Conservation (phyloP, 2,113 vertebrate species). For the Aspiorhynchus laticeps region DNA sequence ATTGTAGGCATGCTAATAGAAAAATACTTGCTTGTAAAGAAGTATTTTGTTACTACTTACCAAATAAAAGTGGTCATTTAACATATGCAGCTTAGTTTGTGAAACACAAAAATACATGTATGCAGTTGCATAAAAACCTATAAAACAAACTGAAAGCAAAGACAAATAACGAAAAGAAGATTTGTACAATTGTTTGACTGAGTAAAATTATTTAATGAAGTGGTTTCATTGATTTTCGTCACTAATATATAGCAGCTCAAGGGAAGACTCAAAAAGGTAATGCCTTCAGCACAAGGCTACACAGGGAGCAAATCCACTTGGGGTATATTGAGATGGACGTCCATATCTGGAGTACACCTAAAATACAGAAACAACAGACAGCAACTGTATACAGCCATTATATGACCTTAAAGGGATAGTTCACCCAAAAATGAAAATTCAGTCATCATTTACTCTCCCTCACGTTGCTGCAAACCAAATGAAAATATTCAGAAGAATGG, state of each 20-base stretch:
- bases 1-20: background rate
- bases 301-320: constrained; percentile 30
- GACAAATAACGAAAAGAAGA: background rate
- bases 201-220: constrained; percentile 16
- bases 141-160: constrained; percentile 26
- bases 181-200: background rate
- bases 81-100: background rate
- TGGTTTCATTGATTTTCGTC: background rate
- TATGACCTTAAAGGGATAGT: background rate
- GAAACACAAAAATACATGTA: background rate
- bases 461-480: background rate
- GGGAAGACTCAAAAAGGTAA: background rate
- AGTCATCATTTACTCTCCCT: background rate
- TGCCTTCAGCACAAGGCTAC: constrained; percentile 21
- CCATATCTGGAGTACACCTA: constrained; percentile 65
- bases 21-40: background rate
- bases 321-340: constrained; percentile 61
- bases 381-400: background rate
- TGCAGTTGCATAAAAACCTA: background rate
- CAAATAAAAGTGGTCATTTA: background rate
- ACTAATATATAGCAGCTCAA: constrained; percentile 1
- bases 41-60: background rate
- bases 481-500: background rate
- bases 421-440: background rate
- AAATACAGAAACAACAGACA: constrained; percentile 26